phyloP scores from a whole-genome alignment of 2,797 vertebrate species.

The Psittacula derbiana region DNA sequence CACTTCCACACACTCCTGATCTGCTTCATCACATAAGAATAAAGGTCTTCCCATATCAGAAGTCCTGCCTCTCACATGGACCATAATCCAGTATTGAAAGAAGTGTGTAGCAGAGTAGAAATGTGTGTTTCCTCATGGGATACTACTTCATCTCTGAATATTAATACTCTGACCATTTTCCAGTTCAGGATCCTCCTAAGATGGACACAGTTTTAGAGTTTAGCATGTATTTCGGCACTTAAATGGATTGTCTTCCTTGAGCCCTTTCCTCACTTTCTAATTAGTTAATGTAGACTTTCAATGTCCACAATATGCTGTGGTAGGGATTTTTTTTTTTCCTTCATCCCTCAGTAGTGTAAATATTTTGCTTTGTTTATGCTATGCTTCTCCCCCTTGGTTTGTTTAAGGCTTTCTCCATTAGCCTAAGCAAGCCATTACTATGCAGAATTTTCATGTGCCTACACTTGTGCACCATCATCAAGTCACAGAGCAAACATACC shows the following conservation, averaged over 20 bases:
- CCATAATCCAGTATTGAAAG: background rate
- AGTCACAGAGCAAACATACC: constrained; percentile 15
- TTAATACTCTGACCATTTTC: background rate
- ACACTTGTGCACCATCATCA: background rate
- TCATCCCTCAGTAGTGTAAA: background rate
- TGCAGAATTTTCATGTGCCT: background rate
- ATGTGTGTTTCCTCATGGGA: background rate
- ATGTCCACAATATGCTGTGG: background rate
- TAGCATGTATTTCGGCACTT: background rate
- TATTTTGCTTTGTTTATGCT: background rate
- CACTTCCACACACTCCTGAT: background rate
- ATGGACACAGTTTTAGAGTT: background rate
- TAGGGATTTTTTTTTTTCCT: background rate
- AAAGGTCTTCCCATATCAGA: background rate
- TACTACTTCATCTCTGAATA: background rate
- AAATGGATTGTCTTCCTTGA: background rate
- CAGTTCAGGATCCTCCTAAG: background rate
- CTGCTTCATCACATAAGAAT: background rate
- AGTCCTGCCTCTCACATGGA: background rate
- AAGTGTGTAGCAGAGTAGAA: background rate
- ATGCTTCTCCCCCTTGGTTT: background rate
- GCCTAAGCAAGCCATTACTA: background rate
- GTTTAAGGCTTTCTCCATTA: background rate
- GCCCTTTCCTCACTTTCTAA: background rate
- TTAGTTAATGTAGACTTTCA: background rate